These are phyloP conservation scores for Desoria tigrina DNA, from an alignment of 2,888 invertebrate genomes.

Conservation along the genomic window DNA sequence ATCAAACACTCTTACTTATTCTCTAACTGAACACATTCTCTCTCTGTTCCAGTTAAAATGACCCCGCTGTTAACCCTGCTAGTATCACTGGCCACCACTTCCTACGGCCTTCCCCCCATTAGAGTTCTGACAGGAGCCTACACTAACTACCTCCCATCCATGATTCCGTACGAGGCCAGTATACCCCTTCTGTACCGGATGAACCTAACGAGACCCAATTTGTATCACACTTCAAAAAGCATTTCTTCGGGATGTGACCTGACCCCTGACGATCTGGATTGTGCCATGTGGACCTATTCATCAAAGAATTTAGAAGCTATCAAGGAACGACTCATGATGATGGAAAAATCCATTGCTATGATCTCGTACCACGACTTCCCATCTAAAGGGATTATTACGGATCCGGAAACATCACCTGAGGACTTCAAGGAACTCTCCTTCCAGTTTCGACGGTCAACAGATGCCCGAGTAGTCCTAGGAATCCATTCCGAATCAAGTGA, in stretches of 20 bases:
- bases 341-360: background rate
- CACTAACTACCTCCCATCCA: background rate
- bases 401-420: too few relatives aligned
- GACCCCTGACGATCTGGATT: background rate
- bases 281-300: background rate
- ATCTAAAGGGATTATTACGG: too few relatives aligned
- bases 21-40: too few relatives aligned
- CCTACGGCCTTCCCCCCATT: background rate
- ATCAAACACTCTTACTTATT: too few relatives aligned
- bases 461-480: background rate
- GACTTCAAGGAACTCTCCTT: too few relatives aligned
- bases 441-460: background rate
- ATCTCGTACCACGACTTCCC: background rate
- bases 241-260: background rate
- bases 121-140: slow-evolving; percentile 11
- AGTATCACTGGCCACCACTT: too few relatives aligned
- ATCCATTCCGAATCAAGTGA: background rate
- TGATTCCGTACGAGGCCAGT: slow-evolving; percentile 2
- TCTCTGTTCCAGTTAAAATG: too few relatives aligned
- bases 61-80: too few relatives aligned
- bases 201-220: background rate
- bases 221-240: background rate
- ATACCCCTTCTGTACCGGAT: background rate
- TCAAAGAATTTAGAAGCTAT: background rate
- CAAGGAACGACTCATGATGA: background rate